These are phyloP conservation scores for Condylostylus longicornis DNA, from an alignment of 1,140 invertebrate species.

Conservation along the genomic window DNA sequence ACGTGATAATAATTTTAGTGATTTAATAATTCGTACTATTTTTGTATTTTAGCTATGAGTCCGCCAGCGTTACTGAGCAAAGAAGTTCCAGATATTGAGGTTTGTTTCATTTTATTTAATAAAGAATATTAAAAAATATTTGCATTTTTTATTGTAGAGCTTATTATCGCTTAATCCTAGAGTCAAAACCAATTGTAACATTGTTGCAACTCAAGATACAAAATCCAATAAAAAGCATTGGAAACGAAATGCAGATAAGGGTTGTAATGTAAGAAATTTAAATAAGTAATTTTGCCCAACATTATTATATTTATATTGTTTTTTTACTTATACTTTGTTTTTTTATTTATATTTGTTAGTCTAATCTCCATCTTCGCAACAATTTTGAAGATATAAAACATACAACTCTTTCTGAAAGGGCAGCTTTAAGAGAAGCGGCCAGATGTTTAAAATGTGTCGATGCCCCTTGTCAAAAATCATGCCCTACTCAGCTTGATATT, in stretches of 20 bases:
- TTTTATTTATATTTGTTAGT: conserved; percentile 7
- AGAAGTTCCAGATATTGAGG: conserved; percentile 54
- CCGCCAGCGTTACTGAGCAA: conserved; percentile 39
- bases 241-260: conserved; percentile 83
- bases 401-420: conserved; percentile 89
- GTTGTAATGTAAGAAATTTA: conserved; percentile 55
- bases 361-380: conserved; percentile 47
- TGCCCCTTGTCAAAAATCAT: conserved; percentile 96
- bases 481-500: conserved; percentile 92
- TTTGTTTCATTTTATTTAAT: conserved; percentile 25
- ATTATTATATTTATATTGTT: not conserved
- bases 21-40: too few relatives aligned
- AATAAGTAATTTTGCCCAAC: conserved; percentile 3
- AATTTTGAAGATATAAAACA: conserved; percentile 97
- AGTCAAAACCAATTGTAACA: conserved; percentile 51
- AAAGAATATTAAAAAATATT: not conserved
- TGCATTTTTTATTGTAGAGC: conserved; percentile 43
- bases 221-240: conserved; percentile 83
- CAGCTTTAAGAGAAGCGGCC: conserved; percentile 76
- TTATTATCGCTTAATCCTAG: conserved; percentile 74
- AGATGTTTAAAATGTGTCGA: conserved; percentile 95
- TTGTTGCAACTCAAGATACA: conserved; percentile 66
- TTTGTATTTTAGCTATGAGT: too few relatives aligned
- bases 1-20: too few relatives aligned
- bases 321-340: conserved; percentile 1